Percentiles rank a stretch among this genome's conserved stretches.
phyloP scores from a whole-genome alignment of 2,113 vertebrate genomes.

The Phyllopteryx taeniolatus region DNA sequence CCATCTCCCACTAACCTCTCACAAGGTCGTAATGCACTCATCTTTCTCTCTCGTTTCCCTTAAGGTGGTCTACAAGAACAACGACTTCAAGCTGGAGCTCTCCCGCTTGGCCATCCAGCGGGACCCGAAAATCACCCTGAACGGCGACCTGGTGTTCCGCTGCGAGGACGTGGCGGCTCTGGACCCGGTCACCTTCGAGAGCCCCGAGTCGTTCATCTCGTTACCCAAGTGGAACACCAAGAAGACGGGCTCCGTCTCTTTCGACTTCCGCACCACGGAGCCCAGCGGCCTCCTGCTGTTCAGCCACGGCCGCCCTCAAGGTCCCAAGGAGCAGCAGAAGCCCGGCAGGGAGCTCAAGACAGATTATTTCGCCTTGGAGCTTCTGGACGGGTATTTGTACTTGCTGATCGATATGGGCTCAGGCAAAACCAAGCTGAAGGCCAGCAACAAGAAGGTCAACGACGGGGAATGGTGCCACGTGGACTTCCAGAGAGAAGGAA shows the following conservation, averaged over 20 bases:
- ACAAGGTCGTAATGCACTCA: not conserved
- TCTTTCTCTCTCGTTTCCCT: not conserved
- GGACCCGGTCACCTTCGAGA: constrained; percentile 87
- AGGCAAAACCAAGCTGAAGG: constrained; percentile 84
- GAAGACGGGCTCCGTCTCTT: constrained; percentile 87
- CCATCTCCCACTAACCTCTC: not conserved
- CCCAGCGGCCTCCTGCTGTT: constrained; percentile 88
- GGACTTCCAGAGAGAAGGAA: constrained; percentile 89
- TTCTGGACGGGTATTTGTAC: constrained; percentile 87
- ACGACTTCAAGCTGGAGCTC: constrained; percentile 92
- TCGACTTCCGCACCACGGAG: constrained; percentile 91
- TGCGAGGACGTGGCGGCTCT: constrained; percentile 87
- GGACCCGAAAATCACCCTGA: constrained; percentile 86
- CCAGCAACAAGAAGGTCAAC: constrained; percentile 90
- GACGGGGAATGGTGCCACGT: constrained; percentile 95
- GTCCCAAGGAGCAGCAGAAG: constrained; percentile 71
- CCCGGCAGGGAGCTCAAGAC: constrained; percentile 76
- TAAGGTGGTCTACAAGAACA: constrained; percentile 97
- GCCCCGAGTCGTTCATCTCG: constrained; percentile 80
- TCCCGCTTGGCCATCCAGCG: constrained; percentile 87
- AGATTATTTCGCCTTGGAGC: constrained; percentile 88
- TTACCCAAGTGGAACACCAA: constrained; percentile 87
- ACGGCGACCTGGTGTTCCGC: constrained; percentile 86
- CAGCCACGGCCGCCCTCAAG: constrained; percentile 79
- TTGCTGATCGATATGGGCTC: constrained; percentile 93